Base-by-base conservation (phyloP, 2,888 invertebrate genomes). In the Leptinotarsa peninsularis region DNA sequence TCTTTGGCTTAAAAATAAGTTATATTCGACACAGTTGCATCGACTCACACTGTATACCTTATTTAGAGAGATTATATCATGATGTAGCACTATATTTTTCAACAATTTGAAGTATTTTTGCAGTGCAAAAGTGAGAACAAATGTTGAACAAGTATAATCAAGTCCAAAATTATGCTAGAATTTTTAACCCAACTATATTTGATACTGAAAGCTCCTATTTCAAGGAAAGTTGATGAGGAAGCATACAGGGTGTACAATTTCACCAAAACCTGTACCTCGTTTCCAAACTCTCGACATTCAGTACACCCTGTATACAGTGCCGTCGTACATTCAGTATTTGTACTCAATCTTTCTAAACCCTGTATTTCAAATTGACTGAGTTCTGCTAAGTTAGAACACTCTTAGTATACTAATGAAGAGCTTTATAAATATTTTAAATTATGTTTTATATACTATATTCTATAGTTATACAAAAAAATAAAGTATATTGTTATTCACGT, bases 401-500 rank as follows among this genome's bases (percentile, higher is more conserved):
- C 67, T 74, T 76, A 72, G 72, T 75, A 74, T 71, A 76, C 78
- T 78, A 78, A 78, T 75, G 73, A 54, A 74, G 60, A 74, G 78
- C 74, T 79, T 74, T 76, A 78, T 76, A 75, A 63, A 74, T 75
- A 69, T 54, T 56, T 68, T 68, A 60, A 71, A 74, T 58, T 73
- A 72, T 76, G 60, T 74, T 74, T 60, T 75, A 67, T 66, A 77
- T 71, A 63, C 71, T 75, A 74, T 72, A 76, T 72, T 74, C 67
- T 78, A 71, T 54, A 73, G 63, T 69, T 73, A 78, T 73, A 76
- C 67, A 75, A 73, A 73, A 74, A 76, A 75, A 74, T 75, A 78
- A 78, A 76, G 52, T 75, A 79, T 72, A 79, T 73, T 79, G 76
- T 79, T 79, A 79, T 60, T 72, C 66, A 73, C 5, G n/a, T 73